Evolutionary conservation across 2,113 vertebrate genomes (phyloP).

Genomic region (Nanorana parkeri): DNA sequence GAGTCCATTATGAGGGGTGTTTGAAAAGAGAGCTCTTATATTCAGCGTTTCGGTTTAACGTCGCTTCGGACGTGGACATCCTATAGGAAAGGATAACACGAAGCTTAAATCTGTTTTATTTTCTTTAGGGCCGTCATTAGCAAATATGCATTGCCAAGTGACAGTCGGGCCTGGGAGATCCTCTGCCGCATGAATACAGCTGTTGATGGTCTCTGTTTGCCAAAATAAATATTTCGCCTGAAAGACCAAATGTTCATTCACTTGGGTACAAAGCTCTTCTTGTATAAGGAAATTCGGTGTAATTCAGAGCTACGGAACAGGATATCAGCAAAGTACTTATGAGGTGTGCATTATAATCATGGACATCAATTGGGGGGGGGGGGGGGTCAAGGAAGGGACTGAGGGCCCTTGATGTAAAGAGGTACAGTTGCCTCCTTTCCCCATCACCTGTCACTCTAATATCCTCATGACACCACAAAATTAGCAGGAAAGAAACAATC

Average conservation of each 20-base stretch:
- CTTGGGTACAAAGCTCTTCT: not conserved
- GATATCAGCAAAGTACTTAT: not conserved
- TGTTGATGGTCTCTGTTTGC: not conserved
- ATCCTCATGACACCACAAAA: too few relatives aligned
- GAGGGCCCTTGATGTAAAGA: too few relatives aligned
- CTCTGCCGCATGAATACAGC: conserved; percentile 3
- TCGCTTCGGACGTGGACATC: not conserved
- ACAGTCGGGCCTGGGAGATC: not conserved
- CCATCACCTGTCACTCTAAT: too few relatives aligned
- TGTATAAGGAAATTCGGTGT: not conserved
- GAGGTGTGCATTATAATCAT: too few relatives aligned
- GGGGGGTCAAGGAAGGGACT: too few relatives aligned
- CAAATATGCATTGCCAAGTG: conserved; percentile 9
- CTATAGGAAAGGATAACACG: conserved; percentile 16
- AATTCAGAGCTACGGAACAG: not conserved
- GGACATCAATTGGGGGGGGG: too few relatives aligned
- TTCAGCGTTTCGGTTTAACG: not conserved
- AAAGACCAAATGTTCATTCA: conserved; percentile 7
- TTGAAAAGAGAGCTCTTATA: conserved; percentile 24
- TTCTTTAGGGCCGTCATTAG: conserved; percentile 16
- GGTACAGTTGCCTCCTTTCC: too few relatives aligned
- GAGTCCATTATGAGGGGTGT: conserved; percentile 11
- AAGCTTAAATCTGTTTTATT: conserved; percentile 1
- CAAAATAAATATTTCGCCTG: not conserved
- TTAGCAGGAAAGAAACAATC: too few relatives aligned